Percentiles rank a stretch among this genome's conserved stretches.
These are phyloP conservation scores for Subacronicta megacephala DNA, from an alignment of 2,888 invertebrate genomes.

Conservation along the genomic window DNA sequence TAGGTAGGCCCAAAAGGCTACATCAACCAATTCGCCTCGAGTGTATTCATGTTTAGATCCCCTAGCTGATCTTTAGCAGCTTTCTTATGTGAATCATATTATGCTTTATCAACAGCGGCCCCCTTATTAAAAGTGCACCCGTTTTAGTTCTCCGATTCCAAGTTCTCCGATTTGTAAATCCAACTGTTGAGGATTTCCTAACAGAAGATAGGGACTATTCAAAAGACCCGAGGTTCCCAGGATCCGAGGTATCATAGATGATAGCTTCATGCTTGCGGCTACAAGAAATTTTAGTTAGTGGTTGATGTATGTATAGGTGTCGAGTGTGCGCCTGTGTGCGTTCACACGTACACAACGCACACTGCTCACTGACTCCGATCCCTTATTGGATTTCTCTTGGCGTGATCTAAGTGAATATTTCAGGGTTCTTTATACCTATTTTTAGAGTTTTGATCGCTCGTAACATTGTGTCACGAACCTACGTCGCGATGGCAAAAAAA, in stretches of 20 bases:
- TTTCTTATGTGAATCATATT: too few relatives aligned
- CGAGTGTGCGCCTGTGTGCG: constrained; percentile 37
- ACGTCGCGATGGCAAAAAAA: too few relatives aligned
- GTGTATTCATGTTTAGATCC: too few relatives aligned
- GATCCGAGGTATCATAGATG: background rate
- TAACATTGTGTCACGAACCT: constrained; percentile 23
- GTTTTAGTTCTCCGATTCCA: too few relatives aligned
- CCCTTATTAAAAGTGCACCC: too few relatives aligned
- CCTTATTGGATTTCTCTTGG: constrained; percentile 54
- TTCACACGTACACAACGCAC: constrained; percentile 35
- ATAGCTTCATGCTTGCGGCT: background rate
- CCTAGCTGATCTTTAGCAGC: too few relatives aligned
- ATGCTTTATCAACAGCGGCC: too few relatives aligned
- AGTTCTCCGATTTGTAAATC: too few relatives aligned
- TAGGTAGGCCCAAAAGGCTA: too few relatives aligned
- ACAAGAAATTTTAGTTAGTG: constrained; percentile 2
- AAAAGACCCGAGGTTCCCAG: too few relatives aligned
- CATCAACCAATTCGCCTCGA: too few relatives aligned
- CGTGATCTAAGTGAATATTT: constrained; percentile 47
- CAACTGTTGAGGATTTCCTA: too few relatives aligned
- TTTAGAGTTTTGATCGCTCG: constrained; percentile 16
- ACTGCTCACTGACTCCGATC: constrained; percentile 51
- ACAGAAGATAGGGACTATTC: background rate
- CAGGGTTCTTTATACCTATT: constrained; percentile 34
- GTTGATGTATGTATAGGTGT: constrained; percentile 19